These are phyloP conservation scores for Eudyptes chrysolophus DNA, from an alignment of 2,113 vertebrate species.

Conservation along the genomic window DNA sequence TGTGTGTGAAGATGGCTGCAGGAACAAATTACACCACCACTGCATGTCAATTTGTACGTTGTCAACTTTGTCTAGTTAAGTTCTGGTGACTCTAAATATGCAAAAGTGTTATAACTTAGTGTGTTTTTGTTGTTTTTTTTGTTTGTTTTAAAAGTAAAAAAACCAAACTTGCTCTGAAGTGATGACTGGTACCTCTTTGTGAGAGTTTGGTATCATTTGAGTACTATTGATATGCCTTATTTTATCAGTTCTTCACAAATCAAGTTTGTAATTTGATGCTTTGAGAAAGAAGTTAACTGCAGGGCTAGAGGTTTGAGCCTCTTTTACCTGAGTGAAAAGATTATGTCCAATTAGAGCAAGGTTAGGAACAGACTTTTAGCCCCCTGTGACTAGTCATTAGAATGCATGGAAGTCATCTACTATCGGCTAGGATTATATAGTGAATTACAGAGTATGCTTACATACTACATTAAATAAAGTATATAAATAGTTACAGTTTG, in stretches of 20 bases:
- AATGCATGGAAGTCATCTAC: neutral
- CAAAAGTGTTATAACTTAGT: neutral
- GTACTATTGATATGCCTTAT: neutral
- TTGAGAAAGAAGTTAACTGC: neutral
- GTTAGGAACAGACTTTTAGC: neutral
- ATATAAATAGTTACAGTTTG: neutral
- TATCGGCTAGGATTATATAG: neutral
- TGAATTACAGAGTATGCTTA: neutral
- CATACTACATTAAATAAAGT: neutral
- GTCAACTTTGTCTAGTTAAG: neutral
- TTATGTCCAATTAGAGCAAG: neutral
- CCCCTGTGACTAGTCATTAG: neutral
- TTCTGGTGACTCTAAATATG: neutral
- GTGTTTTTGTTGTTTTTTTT: neutral
- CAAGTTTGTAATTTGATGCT: neutral
- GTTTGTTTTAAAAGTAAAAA: neutral
- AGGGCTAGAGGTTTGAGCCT: neutral
- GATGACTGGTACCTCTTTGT: neutral
- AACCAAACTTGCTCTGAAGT: neutral
- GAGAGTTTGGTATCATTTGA: neutral
- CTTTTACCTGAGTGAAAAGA: neutral
- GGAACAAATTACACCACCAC: conserved; percentile 91
- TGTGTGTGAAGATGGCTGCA: conserved; percentile 86
- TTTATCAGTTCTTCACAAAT: neutral
- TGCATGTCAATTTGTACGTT: conserved; percentile 94